phyloP scores from a whole-genome alignment of 2,797 vertebrate genomes.

The Capromys pilorides region DNA sequence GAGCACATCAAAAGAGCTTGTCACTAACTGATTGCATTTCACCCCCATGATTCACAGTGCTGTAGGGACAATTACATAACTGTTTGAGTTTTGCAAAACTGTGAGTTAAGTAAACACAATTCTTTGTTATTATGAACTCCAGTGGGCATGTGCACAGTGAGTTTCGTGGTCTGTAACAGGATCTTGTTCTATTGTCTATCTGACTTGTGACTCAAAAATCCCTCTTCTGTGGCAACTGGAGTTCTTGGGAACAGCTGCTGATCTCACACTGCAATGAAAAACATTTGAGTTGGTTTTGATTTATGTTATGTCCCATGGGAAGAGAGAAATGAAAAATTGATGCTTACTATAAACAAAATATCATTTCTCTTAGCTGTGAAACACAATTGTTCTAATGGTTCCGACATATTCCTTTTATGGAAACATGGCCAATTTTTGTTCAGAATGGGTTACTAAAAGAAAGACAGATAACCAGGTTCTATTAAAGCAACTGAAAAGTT shows the following conservation, averaged over 20 bases:
- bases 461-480: neutral
- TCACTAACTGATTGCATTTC: constrained; percentile 75
- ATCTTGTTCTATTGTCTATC: constrained; percentile 84
- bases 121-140: constrained; percentile 84
- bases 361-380: constrained; percentile 70
- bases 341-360: constrained; percentile 85
- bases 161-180: constrained; percentile 84
- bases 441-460: neutral
- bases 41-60: constrained; percentile 79
- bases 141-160: constrained; percentile 77
- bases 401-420: constrained; percentile 72
- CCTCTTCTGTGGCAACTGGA: constrained; percentile 82
- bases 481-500: neutral
- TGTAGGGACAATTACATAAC: constrained; percentile 84
- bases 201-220: constrained; percentile 83
- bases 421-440: constrained; percentile 28
- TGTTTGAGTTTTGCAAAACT: constrained; percentile 83
- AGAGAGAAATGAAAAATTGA: constrained; percentile 86
- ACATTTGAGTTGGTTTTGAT: constrained; percentile 86
- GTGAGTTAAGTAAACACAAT: constrained; percentile 80
- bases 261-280: constrained; percentile 86
- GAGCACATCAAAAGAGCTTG: constrained; percentile 73
- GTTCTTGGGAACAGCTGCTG: constrained; percentile 88
- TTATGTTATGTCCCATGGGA: constrained; percentile 86
- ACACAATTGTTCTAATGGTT: constrained; percentile 71